phyloP scores from a whole-genome alignment of 2,888 invertebrate genomes.

The Anarsia innoxiella region DNA sequence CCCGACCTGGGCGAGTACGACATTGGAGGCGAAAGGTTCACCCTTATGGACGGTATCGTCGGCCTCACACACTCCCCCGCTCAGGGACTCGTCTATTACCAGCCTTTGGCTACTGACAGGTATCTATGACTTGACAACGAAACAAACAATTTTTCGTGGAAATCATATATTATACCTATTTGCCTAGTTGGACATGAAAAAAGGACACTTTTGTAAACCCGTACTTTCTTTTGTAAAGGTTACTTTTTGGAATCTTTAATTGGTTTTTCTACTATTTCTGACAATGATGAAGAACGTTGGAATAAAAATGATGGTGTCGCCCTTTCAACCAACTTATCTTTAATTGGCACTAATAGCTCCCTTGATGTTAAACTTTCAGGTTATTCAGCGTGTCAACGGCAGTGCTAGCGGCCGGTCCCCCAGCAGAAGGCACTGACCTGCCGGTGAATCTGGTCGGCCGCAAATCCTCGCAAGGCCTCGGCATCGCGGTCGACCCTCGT shows the following conservation, averaged over 20 bases:
- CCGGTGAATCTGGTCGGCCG: slow-evolving; percentile 86
- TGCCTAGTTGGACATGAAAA: too few relatives aligned
- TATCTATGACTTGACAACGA: too few relatives aligned
- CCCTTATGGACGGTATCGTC: slow-evolving; percentile 84
- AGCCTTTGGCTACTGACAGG: slow-evolving; percentile 84
- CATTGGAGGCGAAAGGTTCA: slow-evolving; percentile 81
- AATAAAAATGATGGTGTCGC: too few relatives aligned
- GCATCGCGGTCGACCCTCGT: slow-evolving; percentile 80
- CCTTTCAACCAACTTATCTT: too few relatives aligned
- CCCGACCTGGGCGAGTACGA: slow-evolving; percentile 85
- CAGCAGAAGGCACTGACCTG: slow-evolving; percentile 80
- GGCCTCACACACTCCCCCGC: slow-evolving; percentile 81
- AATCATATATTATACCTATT: too few relatives aligned
- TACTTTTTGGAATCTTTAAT: too few relatives aligned
- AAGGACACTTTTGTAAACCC: too few relatives aligned
- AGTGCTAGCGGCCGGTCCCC: slow-evolving; percentile 82
- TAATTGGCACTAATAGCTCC: too few relatives aligned
- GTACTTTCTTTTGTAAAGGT: too few relatives aligned
- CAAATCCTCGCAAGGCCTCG: slow-evolving; percentile 89
- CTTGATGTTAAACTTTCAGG: slow-evolving; percentile 69
- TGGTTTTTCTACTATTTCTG: too few relatives aligned
- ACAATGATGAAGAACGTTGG: too few relatives aligned
- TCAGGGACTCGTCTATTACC: slow-evolving; percentile 78
- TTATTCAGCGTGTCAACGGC: slow-evolving; percentile 86
- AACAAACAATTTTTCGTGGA: too few relatives aligned